Conservation (phyloP, 2,113 vertebrate species). For the Antennarius striatus region DNA sequence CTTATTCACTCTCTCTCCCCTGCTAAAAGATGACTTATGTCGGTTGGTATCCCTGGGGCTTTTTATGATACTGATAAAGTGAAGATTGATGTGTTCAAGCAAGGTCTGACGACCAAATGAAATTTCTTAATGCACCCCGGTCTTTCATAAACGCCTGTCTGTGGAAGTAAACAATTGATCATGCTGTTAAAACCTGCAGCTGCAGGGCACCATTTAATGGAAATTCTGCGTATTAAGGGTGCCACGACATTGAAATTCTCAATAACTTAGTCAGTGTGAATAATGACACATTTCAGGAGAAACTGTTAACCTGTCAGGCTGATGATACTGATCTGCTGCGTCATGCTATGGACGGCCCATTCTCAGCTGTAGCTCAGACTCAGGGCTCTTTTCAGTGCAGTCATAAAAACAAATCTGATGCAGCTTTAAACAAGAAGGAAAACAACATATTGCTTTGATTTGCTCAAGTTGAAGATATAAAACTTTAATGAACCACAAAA, state of each 20-base stretch:
- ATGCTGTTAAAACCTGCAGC: conserved; percentile 23
- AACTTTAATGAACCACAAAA: conserved; percentile 2
- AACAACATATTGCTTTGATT: background rate
- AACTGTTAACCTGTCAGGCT: conserved; percentile 31
- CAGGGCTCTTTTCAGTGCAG: background rate
- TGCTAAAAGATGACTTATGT: conserved; percentile 9
- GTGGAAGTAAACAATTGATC: conserved; percentile 2
- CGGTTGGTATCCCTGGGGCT: background rate
- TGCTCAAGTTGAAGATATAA: background rate
- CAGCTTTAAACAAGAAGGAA: conserved; percentile 29
- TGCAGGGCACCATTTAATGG: conserved; percentile 18
- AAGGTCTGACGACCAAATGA: conserved; percentile 9
- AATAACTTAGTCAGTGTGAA: conserved; percentile 34
- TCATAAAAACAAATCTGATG: conserved; percentile 18
- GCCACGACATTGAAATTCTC: conserved; percentile 17
- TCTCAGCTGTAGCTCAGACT: conserved; percentile 16
- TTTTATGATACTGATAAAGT: conserved; percentile 23
- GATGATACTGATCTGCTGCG: background rate
- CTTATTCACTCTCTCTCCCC: conserved; percentile 38
- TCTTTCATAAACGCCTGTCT: conserved; percentile 7
- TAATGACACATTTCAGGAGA: conserved; percentile 23
- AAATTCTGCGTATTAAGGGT: conserved; percentile 15
- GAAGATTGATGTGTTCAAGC: conserved; percentile 18
- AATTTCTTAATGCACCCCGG: conserved; percentile 20
- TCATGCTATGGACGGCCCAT: conserved; percentile 36